Evolutionary conservation across 1,140 invertebrate genomes (phyloP).

Genomic region (Laupala kohalensis): DNA sequence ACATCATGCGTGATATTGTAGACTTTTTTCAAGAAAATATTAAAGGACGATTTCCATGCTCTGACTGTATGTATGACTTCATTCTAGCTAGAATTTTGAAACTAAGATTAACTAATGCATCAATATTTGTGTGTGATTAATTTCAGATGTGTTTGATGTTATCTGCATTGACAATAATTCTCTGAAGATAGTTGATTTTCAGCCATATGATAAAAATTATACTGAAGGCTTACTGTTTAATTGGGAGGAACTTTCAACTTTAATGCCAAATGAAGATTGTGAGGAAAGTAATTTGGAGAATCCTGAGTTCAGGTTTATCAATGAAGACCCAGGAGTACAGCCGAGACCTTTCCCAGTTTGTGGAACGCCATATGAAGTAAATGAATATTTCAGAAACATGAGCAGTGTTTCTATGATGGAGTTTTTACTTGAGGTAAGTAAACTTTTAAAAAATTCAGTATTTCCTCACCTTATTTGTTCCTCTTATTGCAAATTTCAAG

Average conservation of each 20-base stretch:
- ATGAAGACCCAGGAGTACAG: neutral
- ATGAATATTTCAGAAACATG: neutral
- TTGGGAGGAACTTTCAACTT: neutral
- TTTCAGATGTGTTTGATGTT: neutral
- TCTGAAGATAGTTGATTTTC: neutral
- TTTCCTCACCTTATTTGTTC: too few relatives aligned
- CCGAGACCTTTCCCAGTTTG: neutral
- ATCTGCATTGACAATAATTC: neutral
- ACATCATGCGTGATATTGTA: neutral
- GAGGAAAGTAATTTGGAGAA: neutral
- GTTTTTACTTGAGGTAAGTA: neutral
- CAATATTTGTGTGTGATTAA: neutral
- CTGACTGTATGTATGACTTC: neutral
- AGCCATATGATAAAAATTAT: neutral
- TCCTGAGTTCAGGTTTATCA: neutral
- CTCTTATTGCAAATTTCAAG: too few relatives aligned
- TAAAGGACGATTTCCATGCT: neutral
- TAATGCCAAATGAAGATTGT: neutral
- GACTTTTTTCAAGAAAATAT: neutral
- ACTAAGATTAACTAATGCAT: neutral
- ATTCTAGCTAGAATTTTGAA: neutral
- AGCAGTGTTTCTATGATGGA: neutral
- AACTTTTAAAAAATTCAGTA: too few relatives aligned
- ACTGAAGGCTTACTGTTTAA: neutral
- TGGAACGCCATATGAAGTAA: neutral